phyloP scores from a whole-genome alignment of 2,888 invertebrate species.

The Nudaria mundana region DNA sequence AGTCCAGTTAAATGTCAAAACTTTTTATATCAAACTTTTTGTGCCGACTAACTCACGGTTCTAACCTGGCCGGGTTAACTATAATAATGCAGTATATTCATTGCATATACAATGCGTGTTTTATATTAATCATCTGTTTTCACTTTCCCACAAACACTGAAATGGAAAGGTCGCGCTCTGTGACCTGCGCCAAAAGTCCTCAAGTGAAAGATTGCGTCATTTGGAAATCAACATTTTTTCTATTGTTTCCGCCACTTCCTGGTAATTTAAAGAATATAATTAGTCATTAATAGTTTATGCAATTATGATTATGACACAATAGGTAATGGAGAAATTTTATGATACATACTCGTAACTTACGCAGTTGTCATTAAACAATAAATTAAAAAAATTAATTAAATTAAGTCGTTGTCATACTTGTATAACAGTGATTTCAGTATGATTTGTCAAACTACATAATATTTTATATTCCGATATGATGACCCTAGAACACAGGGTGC shows the following conservation, averaged over 20 bases:
- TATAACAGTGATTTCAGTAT: too few relatives aligned
- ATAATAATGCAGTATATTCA: not conserved
- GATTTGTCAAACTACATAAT: too few relatives aligned
- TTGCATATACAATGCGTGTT: conserved; percentile 9
- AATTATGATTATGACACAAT: conserved; percentile 4
- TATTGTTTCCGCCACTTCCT: conserved; percentile 8
- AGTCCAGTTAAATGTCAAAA: conserved; percentile 1
- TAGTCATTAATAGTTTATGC: conserved; percentile 1
- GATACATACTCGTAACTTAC: too few relatives aligned
- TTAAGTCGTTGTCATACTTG: too few relatives aligned
- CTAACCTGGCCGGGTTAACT: not conserved
- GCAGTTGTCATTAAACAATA: too few relatives aligned
- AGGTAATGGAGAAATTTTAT: too few relatives aligned
- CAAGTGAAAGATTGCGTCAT: not conserved
- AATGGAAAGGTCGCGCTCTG: not conserved
- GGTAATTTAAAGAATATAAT: not conserved
- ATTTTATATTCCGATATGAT: too few relatives aligned
- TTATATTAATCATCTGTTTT: conserved; percentile 18
- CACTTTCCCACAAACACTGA: conserved; percentile 21
- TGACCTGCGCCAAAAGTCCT: conserved; percentile 9
- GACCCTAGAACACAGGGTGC: too few relatives aligned
- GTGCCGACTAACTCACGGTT: not conserved
- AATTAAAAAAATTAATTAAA: too few relatives aligned
- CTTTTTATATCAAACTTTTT: not conserved
- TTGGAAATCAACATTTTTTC: conserved; percentile 4